Conservation (phyloP, 2,113 vertebrate genomes). For the Aix galericulata region DNA sequence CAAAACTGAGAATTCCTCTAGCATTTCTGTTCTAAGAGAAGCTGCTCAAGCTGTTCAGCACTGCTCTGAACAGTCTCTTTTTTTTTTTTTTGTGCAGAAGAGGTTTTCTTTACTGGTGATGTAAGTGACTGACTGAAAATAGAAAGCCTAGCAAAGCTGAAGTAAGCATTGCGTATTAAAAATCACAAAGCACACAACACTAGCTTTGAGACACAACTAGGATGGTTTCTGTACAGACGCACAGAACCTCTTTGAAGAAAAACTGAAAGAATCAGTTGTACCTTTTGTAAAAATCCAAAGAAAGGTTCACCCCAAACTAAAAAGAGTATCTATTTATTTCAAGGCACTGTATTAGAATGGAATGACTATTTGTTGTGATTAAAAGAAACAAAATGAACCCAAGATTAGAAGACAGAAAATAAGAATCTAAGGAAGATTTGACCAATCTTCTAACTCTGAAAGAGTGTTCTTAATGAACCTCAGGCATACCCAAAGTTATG, state of each 20-base stretch:
- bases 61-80: background rate
- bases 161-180: background rate
- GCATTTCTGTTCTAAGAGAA: background rate
- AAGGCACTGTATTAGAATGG: background rate
- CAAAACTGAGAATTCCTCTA: background rate
- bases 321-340: background rate
- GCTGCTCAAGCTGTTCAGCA: background rate
- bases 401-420: background rate
- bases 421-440: background rate
- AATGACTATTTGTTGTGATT: background rate
- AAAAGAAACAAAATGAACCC: background rate
- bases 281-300: background rate
- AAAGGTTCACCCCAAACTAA: background rate
- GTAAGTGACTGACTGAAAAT: background rate
- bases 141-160: background rate
- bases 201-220: background rate
- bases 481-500: background rate
- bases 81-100: background rate
- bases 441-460: background rate
- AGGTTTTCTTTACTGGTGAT: background rate
- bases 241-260: background rate
- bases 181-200: background rate
- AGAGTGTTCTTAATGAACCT: background rate
- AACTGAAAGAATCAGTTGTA: background rate
- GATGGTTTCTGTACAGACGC: background rate